phyloP scores from a whole-genome alignment of 2,113 vertebrate species.

The Neolamprologus fasciatus region DNA sequence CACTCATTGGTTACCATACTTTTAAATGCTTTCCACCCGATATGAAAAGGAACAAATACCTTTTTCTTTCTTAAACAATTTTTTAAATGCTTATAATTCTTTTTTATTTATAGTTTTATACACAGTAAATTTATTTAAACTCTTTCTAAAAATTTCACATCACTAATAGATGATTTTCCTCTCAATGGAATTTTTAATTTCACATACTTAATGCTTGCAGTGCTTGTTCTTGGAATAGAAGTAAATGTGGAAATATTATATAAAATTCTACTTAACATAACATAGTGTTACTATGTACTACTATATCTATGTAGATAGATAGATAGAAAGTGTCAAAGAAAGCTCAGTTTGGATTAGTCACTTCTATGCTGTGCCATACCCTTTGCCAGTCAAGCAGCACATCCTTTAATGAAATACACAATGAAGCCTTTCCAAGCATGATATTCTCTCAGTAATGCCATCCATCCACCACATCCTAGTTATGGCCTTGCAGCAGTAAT shows the following conservation, averaged over 20 bases:
- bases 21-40: background rate
- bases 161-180: background rate
- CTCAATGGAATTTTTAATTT: background rate
- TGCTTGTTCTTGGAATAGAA: background rate
- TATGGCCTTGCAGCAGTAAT: slow-evolving; percentile 25
- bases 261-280: background rate
- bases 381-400: background rate
- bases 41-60: background rate
- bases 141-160: background rate
- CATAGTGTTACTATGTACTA: background rate
- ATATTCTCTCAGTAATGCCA: background rate
- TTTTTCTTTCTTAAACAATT: background rate
- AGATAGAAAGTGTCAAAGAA: background rate
- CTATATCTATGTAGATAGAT: background rate
- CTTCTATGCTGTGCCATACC: background rate
- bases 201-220: background rate
- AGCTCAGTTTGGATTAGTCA: background rate
- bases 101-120: background rate
- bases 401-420: background rate
- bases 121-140: background rate
- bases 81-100: background rate
- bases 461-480: slow-evolving; percentile 1
- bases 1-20: background rate
- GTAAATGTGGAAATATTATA: background rate
- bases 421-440: slow-evolving; percentile 25